Evolutionary conservation across 2,113 vertebrate genomes (phyloP), one percentile per base, ranked within the genome.

Genomic region (Muscicapa adusta): DNA sequence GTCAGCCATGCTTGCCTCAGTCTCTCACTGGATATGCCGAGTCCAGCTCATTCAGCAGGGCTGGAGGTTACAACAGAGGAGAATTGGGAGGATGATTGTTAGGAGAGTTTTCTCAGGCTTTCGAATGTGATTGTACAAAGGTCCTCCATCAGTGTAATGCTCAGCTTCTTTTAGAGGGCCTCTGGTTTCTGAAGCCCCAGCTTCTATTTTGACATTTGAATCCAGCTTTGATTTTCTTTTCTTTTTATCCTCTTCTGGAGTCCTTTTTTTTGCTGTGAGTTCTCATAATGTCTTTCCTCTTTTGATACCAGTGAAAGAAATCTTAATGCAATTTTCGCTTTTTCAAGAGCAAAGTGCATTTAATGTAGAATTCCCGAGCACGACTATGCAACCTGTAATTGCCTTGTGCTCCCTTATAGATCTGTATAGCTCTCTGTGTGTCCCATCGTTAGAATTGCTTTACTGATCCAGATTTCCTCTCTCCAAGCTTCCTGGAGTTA

Each of bases 1-100:
- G 56, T 38, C 0, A 4, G 33, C 0, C 0, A 3, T 58, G 40
- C 43, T 87, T 0, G 1, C 43, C 33, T 18, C 26, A 1, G 24
- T 50, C 34, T 81, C 36, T 77, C 8, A 3, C 57, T 60, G 54
- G 4, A 2, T 40, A 18, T 13, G 22, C 33, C 0, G 6, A 60
- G 43, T 63, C 4, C 53, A 47, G 40, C 36, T 87, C 16, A 10
- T 36, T 31, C 50, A 66, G 62, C 25, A 34, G 66, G 50, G 53
- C 73, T 82, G 66, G 72, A 74, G 24, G 19, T 75, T 74, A 67
- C 45, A 26, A 12, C 58, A 42, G 60, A 50, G 76, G 26, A 38
- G 54, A 18, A 22, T 5, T 29, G 28, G 66, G 50, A 89, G 24
- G 25, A 15, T 50, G 48, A 33, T 34, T 56, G 26, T 57, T 26